These are phyloP conservation scores for Agrotis ipsilon DNA, from an alignment of 2,888 invertebrate genomes.

Conservation along the genomic window DNA sequence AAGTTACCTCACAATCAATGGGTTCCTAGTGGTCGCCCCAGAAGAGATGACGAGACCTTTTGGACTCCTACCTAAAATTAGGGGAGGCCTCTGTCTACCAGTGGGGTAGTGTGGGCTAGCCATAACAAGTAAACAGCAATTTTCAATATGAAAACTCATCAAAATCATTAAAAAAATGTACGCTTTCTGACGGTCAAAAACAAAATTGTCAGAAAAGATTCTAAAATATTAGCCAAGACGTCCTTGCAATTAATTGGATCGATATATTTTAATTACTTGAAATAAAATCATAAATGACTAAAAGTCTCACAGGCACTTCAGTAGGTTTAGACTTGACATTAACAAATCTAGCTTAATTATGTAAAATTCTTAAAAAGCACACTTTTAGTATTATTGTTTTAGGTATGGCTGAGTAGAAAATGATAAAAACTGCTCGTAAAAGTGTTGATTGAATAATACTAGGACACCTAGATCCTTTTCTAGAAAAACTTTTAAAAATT, in stretches of 20 bases:
- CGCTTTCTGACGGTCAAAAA: not conserved
- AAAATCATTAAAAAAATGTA: too few species aligned
- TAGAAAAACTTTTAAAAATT: too few species aligned
- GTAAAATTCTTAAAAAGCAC: not conserved
- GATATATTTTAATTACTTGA: not conserved
- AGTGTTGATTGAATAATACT: not conserved
- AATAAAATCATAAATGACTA: not conserved
- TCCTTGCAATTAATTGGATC: conserved; percentile 8
- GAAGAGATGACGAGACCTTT: not conserved
- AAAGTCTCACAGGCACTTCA: not conserved
- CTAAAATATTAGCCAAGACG: not conserved
- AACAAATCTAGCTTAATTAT: conserved; percentile 5
- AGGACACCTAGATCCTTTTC: not conserved
- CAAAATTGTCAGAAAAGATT: not conserved
- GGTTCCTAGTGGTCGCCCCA: not conserved
- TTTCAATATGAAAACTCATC: too few species aligned
- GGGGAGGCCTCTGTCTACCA: not conserved
- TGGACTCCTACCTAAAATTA: too few species aligned
- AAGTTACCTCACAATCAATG: not conserved
- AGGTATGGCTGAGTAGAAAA: not conserved
- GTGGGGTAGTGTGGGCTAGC: too few species aligned
- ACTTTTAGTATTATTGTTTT: not conserved
- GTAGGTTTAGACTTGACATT: not conserved
- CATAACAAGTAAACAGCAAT: too few species aligned
- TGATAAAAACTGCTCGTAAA: not conserved